Conservation (phyloP, 2,888 invertebrate species). For the Junonia oenone region DNA sequence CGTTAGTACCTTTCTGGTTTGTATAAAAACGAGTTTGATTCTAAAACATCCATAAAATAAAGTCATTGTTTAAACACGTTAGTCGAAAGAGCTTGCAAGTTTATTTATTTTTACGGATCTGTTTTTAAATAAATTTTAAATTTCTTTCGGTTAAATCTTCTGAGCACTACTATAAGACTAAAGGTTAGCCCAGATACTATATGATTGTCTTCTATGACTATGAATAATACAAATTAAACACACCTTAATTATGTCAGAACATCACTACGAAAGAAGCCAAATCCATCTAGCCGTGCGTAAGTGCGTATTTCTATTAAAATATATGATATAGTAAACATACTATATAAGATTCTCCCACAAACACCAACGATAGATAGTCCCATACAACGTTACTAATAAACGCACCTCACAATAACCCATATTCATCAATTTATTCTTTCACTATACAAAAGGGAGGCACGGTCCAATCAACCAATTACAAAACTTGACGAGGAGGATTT, state of each 20-base stretch:
- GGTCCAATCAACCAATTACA: slow-evolving; percentile 70
- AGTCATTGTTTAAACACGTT: slow-evolving; percentile 6
- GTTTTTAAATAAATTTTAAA: too few species aligned
- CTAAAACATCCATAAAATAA: slow-evolving; percentile 1
- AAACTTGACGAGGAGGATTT: slow-evolving; percentile 67
- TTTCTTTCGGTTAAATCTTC: too few species aligned
- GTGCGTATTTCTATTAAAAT: too few species aligned
- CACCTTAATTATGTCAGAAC: too few species aligned
- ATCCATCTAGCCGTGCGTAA: too few species aligned
- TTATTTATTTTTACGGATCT: background rate
- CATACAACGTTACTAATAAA: slow-evolving; percentile 4
- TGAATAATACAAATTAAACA: too few species aligned
- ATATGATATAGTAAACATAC: too few species aligned
- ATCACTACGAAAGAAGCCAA: too few species aligned
- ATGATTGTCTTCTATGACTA: too few species aligned
- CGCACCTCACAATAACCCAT: slow-evolving; percentile 19
- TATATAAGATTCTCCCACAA: background rate
- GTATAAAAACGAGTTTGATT: slow-evolving; percentile 5
- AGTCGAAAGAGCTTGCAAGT: slow-evolving; percentile 6
- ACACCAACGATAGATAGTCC: background rate
- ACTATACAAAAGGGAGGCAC: slow-evolving; percentile 26
- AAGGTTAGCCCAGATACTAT: too few species aligned
- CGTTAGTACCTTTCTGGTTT: slow-evolving; percentile 6
- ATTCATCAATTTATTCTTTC: slow-evolving; percentile 32
- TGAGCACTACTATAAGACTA: too few species aligned